phyloP scores from a whole-genome alignment of 1,140 invertebrate genomes.

The Halictus rubicundus region DNA sequence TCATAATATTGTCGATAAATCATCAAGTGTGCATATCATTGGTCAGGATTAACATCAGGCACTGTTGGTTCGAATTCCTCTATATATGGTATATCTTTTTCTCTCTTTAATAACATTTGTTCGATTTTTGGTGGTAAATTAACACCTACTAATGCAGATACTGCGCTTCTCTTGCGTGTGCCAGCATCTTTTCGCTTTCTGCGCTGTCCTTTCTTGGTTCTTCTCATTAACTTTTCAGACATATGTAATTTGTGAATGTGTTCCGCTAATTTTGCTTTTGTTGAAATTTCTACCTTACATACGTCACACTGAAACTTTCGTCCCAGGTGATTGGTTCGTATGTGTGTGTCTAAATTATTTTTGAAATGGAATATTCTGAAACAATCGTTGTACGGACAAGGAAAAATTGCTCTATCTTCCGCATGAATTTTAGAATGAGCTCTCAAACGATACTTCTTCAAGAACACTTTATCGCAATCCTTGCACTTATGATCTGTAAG shows the following conservation, averaged over 20 bases:
- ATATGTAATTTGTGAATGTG: slow-evolving; percentile 57
- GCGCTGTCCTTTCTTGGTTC: slow-evolving; percentile 2
- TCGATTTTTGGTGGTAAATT: slow-evolving; percentile 47
- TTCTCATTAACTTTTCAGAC: slow-evolving; percentile 11
- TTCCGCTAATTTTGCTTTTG: slow-evolving; percentile 51
- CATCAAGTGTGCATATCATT: neutral
- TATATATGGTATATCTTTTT: neutral
- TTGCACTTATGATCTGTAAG: slow-evolving; percentile 64
- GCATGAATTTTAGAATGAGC: slow-evolving; percentile 53
- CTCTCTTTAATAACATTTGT: slow-evolving; percentile 37
- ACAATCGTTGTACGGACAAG: slow-evolving; percentile 67
- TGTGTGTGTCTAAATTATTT: slow-evolving; percentile 61
- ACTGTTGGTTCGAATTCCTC: neutral
- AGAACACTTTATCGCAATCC: slow-evolving; percentile 57
- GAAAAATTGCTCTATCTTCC: slow-evolving; percentile 34
- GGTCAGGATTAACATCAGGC: neutral
- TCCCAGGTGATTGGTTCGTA: slow-evolving; percentile 58
- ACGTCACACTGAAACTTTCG: slow-evolving; percentile 65
- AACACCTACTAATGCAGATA: slow-evolving; percentile 52
- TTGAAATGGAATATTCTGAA: slow-evolving; percentile 57
- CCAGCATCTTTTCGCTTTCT: slow-evolving; percentile 59
- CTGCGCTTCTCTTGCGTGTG: slow-evolving; percentile 50
- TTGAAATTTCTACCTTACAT: slow-evolving; percentile 52
- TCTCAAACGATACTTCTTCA: slow-evolving; percentile 42
- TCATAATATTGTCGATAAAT: neutral